Base-by-base conservation (phyloP, 2,113 vertebrate genomes). In the Echinops telfairi region DNA sequence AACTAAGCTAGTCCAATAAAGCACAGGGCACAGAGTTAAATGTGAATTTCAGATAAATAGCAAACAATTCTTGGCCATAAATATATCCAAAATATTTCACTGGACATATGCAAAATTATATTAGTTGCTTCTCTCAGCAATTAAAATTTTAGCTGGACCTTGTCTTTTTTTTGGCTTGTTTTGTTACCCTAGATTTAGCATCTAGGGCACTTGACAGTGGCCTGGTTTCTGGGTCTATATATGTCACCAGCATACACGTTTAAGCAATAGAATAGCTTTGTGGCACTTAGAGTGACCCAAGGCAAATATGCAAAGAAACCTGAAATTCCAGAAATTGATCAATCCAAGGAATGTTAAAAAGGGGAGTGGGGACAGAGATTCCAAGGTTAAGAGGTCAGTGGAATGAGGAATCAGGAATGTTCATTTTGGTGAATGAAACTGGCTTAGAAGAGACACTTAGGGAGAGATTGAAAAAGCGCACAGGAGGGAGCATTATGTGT, bases 291-390 rank as follows among this genome's bases (percentile, higher is more conserved):
- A 68, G 64, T 19, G 53, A 88, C 88, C 27, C 64, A 84, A 80
- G 57, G 58, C 79, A 95, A 93, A 83, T 60, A 76, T 85, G 68
- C 43, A 89, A 96, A 87, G 47, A 84, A 93, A 88, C 86, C 19
- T 47, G 82, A 53, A 94, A 75, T 84, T 88, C 78, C 17, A 92
- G 71, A 92, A 57, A 75, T 84, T 29, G 33, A 83, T 92, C 58
- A 90, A 47, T 89, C 20, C n/a, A 68, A 93, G 25, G 86, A 93
- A 94, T 94, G 77, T 81, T 40, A 66, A n/a, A 77, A 86, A 84
- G 23, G 85, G 90, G 75, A 27, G 17, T 71, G 53, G 47, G 36
- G 66, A 10, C 20, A 47, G n/a, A 86, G 64, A 68, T 17, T 88
- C 89, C 19, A 90, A 70, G 85, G 43, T 88, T 96, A 90, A 93